Percentiles rank a stretch among this genome's conserved stretches.
Evolutionary conservation across 2,113 vertebrate genomes (phyloP).

Genomic region (Oxygymnocypris stewartii): DNA sequence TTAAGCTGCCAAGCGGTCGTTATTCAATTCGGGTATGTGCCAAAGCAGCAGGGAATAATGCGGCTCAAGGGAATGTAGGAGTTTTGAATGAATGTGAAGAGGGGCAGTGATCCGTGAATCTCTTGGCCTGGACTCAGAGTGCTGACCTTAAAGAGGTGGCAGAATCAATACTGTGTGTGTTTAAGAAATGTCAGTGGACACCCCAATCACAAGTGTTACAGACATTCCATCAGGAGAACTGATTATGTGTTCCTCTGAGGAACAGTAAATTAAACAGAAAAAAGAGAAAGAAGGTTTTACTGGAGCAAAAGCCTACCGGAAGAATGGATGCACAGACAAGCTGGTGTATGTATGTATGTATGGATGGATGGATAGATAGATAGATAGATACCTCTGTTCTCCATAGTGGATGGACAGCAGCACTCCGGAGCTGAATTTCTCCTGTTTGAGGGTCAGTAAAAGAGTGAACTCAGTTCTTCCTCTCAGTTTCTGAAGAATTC

Average conservation of each 20-base stretch:
- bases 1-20: constrained; percentile 3
- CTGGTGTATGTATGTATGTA: too few relatives aligned
- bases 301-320: neutral
- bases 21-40: constrained; percentile 15
- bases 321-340: neutral
- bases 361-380: neutral
- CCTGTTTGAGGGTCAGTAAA: constrained; percentile 83
- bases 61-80: neutral
- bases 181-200: constrained; percentile 46
- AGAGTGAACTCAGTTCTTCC: constrained; percentile 85
- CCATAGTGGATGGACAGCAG: constrained; percentile 86
- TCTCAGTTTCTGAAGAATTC: constrained; percentile 81
- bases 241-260: constrained; percentile 4
- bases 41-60: neutral
- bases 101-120: constrained; percentile 29
- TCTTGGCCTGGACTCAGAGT: neutral
- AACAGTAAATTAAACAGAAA: neutral
- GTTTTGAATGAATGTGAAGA: constrained; percentile 12
- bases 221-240: constrained; percentile 14
- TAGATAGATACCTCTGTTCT: constrained; percentile 79
- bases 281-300: neutral
- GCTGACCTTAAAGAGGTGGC: constrained; percentile 48
- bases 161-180: constrained; percentile 45
- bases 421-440: constrained; percentile 84
- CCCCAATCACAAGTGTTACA: constrained; percentile 21